Evolutionary conservation across 2,797 vertebrate genomes (phyloP).

Genomic region (Xyrichtys novacula): DNA sequence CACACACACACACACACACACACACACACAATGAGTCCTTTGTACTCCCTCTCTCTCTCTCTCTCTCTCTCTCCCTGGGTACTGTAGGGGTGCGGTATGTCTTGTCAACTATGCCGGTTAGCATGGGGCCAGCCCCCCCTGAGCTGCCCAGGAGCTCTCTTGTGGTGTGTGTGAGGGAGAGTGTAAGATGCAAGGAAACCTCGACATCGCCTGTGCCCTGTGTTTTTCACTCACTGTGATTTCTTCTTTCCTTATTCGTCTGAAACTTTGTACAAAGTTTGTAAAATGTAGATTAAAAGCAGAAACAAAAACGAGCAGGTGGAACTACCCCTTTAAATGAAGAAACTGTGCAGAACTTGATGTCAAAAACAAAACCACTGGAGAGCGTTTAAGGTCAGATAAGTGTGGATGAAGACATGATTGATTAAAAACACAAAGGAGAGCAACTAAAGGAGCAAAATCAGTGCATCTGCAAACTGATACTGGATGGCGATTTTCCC

Average conservation of each 20-base stretch:
- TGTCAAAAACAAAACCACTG: neutral
- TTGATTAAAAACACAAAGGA: neutral
- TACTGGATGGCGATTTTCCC: conserved; percentile 2
- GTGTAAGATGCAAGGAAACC: conserved; percentile 6
- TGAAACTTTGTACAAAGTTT: neutral
- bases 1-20: conserved; percentile 7
- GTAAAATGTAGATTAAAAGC: neutral
- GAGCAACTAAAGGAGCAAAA: neutral
- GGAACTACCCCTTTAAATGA: neutral
- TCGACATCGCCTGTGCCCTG: neutral
- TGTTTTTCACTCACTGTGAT: neutral
- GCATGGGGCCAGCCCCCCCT: conserved; percentile 75
- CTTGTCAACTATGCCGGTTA: conserved; percentile 80
- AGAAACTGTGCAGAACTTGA: neutral
- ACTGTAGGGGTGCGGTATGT: conserved; percentile 74
- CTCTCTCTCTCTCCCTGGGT: conserved; percentile 74
- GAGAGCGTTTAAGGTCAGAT: neutral
- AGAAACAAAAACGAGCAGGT: neutral
- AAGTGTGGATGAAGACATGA: neutral
- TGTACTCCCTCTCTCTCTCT: conserved; percentile 78
- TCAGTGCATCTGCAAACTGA: neutral
- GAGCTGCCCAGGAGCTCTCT: conserved; percentile 62
- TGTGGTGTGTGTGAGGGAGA: conserved; percentile 12
- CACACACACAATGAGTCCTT: conserved; percentile 71
- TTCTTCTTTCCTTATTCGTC: neutral